phyloP scores from a whole-genome alignment of 1,140 invertebrate genomes.

The Proctacanthus coquilletti region DNA sequence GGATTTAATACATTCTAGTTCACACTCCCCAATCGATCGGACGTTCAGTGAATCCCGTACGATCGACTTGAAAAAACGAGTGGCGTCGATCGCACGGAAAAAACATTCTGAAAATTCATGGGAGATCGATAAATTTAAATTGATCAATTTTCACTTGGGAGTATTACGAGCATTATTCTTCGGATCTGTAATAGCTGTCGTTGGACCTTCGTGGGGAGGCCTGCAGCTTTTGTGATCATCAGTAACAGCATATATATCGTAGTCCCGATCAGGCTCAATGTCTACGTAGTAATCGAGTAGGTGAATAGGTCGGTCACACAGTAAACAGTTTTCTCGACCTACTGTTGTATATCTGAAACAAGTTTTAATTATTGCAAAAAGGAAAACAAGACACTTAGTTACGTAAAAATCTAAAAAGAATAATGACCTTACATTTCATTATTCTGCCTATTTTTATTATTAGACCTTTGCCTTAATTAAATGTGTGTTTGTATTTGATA shows the following conservation, averaged over 20 bases:
- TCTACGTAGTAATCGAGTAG: conserved; percentile 56
- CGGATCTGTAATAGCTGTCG: conserved; percentile 22
- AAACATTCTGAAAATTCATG: too few relatives aligned
- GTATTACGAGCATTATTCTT: conserved; percentile 4
- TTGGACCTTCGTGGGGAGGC: conserved; percentile 10
- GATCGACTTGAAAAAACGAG: conserved; percentile 42
- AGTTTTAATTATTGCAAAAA: too few relatives aligned
- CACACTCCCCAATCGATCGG: conserved; percentile 54
- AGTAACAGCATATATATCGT: conserved; percentile 59
- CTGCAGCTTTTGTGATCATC: conserved; percentile 35
- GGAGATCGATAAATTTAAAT: not conserved
- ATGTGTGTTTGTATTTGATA: too few relatives aligned
- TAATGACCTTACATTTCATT: too few relatives aligned
- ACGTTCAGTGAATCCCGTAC: conserved; percentile 45
- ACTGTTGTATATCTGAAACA: conserved; percentile 15
- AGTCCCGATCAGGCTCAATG: conserved; percentile 54
- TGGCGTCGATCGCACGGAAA: conserved; percentile 56
- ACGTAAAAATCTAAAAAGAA: too few relatives aligned
- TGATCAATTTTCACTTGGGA: not conserved
- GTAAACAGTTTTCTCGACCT: conserved; percentile 51
- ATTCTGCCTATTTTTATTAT: too few relatives aligned
- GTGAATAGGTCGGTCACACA: conserved; percentile 48
- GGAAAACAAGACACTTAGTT: too few relatives aligned
- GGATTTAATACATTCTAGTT: conserved; percentile 51
- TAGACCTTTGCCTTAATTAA: too few relatives aligned